Conservation (phyloP, 2,113 vertebrate genomes). For the Tragulus kanchil region DNA sequence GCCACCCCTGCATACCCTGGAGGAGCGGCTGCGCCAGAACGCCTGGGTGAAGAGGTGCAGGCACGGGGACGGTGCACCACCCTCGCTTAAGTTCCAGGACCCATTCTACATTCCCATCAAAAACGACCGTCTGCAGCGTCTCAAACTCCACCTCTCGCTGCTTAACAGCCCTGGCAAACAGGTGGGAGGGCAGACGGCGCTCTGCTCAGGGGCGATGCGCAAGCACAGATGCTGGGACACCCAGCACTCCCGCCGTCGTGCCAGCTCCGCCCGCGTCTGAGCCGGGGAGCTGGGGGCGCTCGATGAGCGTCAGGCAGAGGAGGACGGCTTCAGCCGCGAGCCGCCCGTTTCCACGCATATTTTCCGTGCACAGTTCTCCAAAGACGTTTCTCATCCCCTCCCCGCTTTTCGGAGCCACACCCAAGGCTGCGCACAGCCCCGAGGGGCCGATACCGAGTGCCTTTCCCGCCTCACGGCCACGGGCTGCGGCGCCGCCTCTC, state of each 20-base stretch:
- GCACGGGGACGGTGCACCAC: background rate
- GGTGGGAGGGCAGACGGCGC: background rate
- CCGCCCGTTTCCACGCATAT: background rate
- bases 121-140: background rate
- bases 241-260: background rate
- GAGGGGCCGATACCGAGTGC: background rate
- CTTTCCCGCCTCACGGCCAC: background rate
- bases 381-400: background rate
- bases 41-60: background rate
- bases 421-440: background rate
- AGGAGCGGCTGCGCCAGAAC: too few relatives aligned
- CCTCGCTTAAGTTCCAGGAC: background rate
- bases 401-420: background rate
- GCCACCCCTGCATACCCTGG: accelerated
- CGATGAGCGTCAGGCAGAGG: background rate
- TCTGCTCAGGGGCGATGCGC: background rate
- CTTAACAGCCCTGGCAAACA: background rate
- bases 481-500: background rate
- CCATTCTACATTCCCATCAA: background rate
- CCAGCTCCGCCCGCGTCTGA: background rate
- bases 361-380: background rate
- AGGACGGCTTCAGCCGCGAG: accelerated
- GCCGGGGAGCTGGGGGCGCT: background rate
- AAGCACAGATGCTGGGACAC: background rate
- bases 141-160: background rate